phyloP scores from a whole-genome alignment of 2,113 vertebrate genomes.

The Petroica traversi region DNA sequence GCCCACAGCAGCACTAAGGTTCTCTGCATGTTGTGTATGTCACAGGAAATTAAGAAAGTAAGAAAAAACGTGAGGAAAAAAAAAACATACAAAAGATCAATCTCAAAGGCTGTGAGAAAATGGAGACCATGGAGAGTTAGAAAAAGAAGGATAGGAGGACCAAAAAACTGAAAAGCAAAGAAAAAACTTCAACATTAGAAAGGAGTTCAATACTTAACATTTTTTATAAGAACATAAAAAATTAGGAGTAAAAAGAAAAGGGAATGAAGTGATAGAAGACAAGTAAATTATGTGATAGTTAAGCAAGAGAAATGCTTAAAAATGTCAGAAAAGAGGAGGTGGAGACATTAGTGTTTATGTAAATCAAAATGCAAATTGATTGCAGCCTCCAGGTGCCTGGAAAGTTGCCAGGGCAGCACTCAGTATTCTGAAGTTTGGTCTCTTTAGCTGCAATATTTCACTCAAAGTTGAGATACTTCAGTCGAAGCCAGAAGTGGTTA shows the following conservation, averaged over 20 bases:
- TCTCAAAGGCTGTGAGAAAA: background rate
- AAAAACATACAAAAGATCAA: background rate
- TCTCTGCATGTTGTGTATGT: background rate
- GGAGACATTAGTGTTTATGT: slow-evolving; percentile 62
- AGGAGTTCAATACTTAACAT: background rate
- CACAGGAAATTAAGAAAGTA: background rate
- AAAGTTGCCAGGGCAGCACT: slow-evolving; percentile 63
- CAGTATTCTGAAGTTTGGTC: slow-evolving; percentile 52
- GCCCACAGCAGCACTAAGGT: background rate
- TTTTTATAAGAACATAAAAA: slow-evolving; percentile 4
- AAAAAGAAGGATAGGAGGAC: background rate
- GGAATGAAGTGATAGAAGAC: slow-evolving; percentile 50
- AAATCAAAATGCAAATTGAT: slow-evolving; percentile 62
- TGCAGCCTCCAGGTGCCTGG: slow-evolving; percentile 56
- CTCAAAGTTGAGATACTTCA: slow-evolving; percentile 7
- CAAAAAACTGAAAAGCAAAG: background rate
- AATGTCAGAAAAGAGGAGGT: slow-evolving; percentile 58
- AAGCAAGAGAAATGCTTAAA: slow-evolving; percentile 50
- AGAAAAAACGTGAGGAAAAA: background rate
- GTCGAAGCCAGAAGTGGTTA: slow-evolving; percentile 9
- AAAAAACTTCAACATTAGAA: background rate
- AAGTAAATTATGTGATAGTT: slow-evolving; percentile 63
- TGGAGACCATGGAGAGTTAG: background rate
- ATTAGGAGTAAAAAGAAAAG: slow-evolving; percentile 1
- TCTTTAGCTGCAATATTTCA: slow-evolving; percentile 48